Conservation (phyloP, 2,797 vertebrate genomes). For the Coregonus suidteri region DNA sequence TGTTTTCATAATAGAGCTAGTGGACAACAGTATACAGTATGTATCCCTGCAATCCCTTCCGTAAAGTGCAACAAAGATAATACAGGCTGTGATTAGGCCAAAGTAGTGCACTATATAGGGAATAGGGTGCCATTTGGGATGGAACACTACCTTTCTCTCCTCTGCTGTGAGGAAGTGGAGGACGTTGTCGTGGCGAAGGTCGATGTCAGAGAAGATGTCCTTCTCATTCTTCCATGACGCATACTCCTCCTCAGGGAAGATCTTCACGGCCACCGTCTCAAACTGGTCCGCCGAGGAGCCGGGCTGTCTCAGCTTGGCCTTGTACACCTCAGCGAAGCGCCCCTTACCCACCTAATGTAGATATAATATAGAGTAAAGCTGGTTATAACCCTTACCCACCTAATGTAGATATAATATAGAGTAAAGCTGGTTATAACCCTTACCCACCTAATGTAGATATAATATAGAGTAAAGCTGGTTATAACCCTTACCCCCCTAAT, state of each 20-base stretch:
- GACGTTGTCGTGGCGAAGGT: constrained; percentile 92
- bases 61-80: too few species aligned
- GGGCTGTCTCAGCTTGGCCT: constrained; percentile 90
- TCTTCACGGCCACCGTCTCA: constrained; percentile 96
- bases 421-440: too few species aligned
- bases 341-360: constrained; percentile 86
- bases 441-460: too few species aligned
- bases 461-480: too few species aligned
- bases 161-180: constrained; percentile 95
- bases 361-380: not conserved
- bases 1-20: too few species aligned
- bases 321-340: constrained; percentile 94
- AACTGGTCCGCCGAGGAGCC: constrained; percentile 90
- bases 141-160: constrained; percentile 85
- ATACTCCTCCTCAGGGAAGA: constrained; percentile 93
- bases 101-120: not conserved
- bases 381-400: too few species aligned
- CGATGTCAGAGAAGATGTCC: constrained; percentile 93
- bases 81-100: too few species aligned
- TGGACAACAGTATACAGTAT: too few species aligned
- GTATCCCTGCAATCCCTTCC: too few species aligned
- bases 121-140: not conserved
- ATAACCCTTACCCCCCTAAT: too few species aligned
- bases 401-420: too few species aligned
- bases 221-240: constrained; percentile 98